Evolutionary conservation across 1,140 invertebrate species (phyloP), one percentile per base, ranked within the genome.

Genomic region (Maniola jurtina): DNA sequence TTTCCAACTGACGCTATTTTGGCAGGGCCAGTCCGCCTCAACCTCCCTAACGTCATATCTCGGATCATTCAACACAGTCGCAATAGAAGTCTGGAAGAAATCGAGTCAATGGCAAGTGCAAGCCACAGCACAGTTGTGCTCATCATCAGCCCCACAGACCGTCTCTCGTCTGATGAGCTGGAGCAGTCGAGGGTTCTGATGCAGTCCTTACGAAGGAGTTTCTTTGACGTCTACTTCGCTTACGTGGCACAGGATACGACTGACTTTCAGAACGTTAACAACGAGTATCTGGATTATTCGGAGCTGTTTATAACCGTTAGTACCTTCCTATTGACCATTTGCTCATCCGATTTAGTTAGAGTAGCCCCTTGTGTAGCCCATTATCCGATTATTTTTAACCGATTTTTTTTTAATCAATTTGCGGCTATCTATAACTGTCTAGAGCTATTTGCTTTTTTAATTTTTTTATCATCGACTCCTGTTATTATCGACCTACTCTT

Each of bases 21-120:
- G 76, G 36, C 69, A 91, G 90, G 89, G 91, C 88, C 89, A 0
- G 86, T 84, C 63, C 84, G 90, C n/a, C 62, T 91, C 10, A 90
- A 91, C 64, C 63, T 91, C 0, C 84, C 88, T 6, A 84, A 75
- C 10, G 77, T 92, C 2, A 78, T 92, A 65, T 89, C 90, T 57
- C 71, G 79, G 13, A 59, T 89, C 6, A 80, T 86, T 5, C 73
- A 79, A 57, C 73, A 86, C 63, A 79, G 81, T 0, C 72, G 81
- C 6, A 89, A 89, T 61, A 76, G 76, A 16, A 84, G 84, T 0
- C 52, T 90, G 5, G 42, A 66, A 14, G 86, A 89, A 8, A 80
- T 77, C 47, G 36, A 60, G 0, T 71, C 64, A 6, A 72, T 75
- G 62, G 69, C 66, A 0, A 88, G 83, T 48, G 89, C 81, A 2